Evolutionary conservation across 2,797 vertebrate genomes (phyloP).

Genomic region (Acanthurus tractus): DNA sequence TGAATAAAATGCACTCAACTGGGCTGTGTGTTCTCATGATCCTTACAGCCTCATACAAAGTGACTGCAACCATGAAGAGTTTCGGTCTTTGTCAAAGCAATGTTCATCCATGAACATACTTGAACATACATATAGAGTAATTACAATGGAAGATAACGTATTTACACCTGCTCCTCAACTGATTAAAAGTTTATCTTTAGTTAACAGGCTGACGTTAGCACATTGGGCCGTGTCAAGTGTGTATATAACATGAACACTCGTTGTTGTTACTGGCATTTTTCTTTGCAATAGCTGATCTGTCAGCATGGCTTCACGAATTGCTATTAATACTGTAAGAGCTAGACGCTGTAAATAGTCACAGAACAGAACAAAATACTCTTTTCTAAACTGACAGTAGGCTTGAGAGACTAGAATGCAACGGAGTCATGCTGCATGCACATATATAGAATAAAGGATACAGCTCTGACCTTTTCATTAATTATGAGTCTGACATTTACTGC

Average conservation of each 20-base stretch:
- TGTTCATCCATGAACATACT: no score
- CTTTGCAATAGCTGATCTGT: background rate
- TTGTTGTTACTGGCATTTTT: background rate
- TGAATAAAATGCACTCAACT: background rate
- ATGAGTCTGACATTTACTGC: slow-evolving; percentile 13
- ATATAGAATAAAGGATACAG: slow-evolving; percentile 1
- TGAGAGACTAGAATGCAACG: background rate
- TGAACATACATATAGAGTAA: no score
- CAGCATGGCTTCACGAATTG: background rate
- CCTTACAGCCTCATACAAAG: background rate
- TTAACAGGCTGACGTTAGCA: background rate
- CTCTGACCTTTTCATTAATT: background rate
- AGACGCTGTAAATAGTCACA: slow-evolving; percentile 2
- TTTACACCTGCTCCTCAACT: background rate
- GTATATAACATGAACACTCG: no score
- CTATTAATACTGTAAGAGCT: background rate
- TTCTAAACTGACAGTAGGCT: background rate
- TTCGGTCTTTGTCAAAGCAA: background rate
- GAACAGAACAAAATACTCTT: background rate
- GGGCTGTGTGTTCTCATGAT: no score
- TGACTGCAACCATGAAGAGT: background rate
- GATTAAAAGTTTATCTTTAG: background rate
- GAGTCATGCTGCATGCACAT: background rate
- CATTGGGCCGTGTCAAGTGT: background rate
- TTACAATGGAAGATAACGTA: no score